Evolutionary conservation across 2,797 vertebrate genomes (phyloP).

Genomic region (Gambusia yucatana): DNA sequence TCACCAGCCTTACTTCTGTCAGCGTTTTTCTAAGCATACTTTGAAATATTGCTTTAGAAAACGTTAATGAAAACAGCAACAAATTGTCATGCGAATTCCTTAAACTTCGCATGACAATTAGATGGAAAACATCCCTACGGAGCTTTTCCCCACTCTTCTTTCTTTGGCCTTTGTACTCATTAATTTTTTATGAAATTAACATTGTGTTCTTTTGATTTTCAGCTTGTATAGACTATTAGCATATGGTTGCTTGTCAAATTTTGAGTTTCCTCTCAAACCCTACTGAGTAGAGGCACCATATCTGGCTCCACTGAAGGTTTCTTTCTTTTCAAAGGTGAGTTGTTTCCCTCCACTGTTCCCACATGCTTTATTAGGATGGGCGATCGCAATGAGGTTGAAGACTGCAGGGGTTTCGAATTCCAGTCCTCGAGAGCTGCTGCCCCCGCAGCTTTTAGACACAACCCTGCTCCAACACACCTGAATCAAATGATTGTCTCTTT

Average conservation of each 20-base stretch:
- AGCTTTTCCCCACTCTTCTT: not conserved
- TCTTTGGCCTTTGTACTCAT: not conserved
- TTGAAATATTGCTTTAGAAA: too few relatives aligned
- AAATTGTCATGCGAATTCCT: too few relatives aligned
- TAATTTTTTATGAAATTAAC: not conserved
- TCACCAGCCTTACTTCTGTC: not conserved
- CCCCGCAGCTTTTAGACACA: too few relatives aligned
- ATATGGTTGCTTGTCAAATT: too few relatives aligned
- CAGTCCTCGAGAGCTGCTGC: too few relatives aligned
- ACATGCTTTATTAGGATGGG: not conserved
- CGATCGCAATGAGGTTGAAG: not conserved
- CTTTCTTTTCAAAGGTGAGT: not conserved
- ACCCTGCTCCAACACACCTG: too few relatives aligned
- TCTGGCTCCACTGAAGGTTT: not conserved
- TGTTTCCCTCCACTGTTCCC: not conserved
- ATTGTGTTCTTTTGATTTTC: not conserved
- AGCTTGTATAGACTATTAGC: not conserved
- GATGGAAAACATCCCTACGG: too few relatives aligned
- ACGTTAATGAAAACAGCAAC: too few relatives aligned
- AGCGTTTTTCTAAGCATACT: not conserved
- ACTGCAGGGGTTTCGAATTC: not conserved
- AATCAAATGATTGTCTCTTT: too few relatives aligned
- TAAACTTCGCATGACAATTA: too few relatives aligned
- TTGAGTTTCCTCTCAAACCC: not conserved
- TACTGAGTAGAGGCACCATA: not conserved